Evolutionary conservation across 2,797 vertebrate species (phyloP).

Genomic region (Podarcis siculus): DNA sequence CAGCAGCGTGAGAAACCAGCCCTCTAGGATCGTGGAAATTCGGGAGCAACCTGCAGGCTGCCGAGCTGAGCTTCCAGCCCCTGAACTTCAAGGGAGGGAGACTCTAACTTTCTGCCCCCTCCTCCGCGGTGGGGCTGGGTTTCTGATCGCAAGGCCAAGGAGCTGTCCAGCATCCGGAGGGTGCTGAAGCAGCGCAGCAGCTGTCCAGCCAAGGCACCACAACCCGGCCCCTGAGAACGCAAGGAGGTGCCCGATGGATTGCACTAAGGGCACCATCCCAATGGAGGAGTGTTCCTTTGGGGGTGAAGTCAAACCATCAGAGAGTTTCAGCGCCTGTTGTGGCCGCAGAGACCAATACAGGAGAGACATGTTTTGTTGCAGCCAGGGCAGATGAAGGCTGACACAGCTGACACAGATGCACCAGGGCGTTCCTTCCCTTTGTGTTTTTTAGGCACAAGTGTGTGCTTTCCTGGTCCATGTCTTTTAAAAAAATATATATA

Average conservation of each 20-base stretch:
- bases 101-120: background rate
- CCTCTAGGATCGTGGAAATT: background rate
- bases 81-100: background rate
- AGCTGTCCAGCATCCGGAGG: background rate
- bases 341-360: too few species aligned
- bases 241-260: background rate
- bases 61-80: background rate
- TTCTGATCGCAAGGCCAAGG: background rate
- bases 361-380: too few species aligned
- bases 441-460: too few species aligned
- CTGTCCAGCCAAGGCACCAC: background rate
- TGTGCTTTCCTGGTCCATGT: too few species aligned
- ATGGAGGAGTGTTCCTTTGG: too few species aligned
- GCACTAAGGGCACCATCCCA: background rate
- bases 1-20: background rate
- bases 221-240: background rate
- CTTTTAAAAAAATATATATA: too few species aligned
- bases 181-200: background rate
- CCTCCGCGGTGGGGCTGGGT: fast-evolving
- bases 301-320: too few species aligned
- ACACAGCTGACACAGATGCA: too few species aligned
- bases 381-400: too few species aligned
- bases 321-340: too few species aligned
- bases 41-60: background rate
- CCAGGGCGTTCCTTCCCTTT: too few species aligned